Conservation (phyloP, 2,888 invertebrate genomes). For the Creontiades dilutus region DNA sequence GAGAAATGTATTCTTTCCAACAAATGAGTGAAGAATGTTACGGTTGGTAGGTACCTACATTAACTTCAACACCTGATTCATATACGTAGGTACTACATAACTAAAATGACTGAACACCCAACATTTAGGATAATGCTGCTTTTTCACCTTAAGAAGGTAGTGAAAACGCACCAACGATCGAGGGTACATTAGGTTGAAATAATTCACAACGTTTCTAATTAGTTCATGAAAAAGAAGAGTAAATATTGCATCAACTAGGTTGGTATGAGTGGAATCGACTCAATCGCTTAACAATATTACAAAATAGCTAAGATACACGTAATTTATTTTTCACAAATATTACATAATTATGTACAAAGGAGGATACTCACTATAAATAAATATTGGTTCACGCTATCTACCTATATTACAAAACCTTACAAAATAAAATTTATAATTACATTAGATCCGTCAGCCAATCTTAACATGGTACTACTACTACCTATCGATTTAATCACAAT, state of each 20-base stretch:
- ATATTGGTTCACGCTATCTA: slow-evolving; percentile 50
- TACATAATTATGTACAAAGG: slow-evolving; percentile 46
- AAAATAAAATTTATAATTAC: slow-evolving; percentile 48
- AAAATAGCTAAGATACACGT: slow-evolving; percentile 39
- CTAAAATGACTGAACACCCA: slow-evolving; percentile 16
- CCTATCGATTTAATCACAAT: slow-evolving; percentile 38
- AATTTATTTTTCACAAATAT: slow-evolving; percentile 35
- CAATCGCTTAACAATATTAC: slow-evolving; percentile 38
- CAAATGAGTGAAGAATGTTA: neutral
- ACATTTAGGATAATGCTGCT: neutral
- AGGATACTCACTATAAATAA: slow-evolving; percentile 46
- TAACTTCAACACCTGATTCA: slow-evolving; percentile 7
- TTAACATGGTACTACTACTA: slow-evolving; percentile 29
- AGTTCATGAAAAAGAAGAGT: neutral
- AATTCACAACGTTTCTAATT: neutral
- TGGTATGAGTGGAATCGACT: neutral
- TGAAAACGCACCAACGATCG: slow-evolving; percentile 4
- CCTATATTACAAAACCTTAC: slow-evolving; percentile 57
- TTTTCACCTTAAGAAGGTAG: neutral
- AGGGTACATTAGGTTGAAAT: neutral
- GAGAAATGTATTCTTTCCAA: neutral
- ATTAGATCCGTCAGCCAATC: slow-evolving; percentile 34
- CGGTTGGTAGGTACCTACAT: neutral
- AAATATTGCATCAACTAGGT: slow-evolving; percentile 17
- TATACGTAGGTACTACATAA: neutral